These are phyloP conservation scores for Drosophila watanabei DNA, from an alignment of 1,140 invertebrate genomes.

Conservation along the genomic window DNA sequence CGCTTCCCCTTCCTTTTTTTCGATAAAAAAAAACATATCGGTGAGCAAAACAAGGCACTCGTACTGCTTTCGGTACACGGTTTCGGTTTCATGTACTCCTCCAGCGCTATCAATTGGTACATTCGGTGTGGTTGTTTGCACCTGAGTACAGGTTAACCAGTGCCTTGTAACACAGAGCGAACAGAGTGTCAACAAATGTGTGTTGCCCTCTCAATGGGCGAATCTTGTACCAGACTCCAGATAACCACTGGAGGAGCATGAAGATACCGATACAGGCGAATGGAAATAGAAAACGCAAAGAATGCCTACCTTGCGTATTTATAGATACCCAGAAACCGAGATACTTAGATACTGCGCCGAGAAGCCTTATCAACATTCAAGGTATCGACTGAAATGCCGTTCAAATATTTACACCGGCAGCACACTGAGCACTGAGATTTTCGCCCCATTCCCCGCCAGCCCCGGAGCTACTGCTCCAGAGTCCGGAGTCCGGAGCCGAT, in stretches of 20 bases:
- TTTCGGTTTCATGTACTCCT: constrained; percentile 54
- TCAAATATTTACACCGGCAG: constrained; percentile 74
- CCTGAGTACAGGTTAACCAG: constrained; percentile 16
- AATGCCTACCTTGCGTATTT: constrained; percentile 57
- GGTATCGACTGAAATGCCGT: constrained; percentile 74
- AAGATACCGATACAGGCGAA: constrained; percentile 22
- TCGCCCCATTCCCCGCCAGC: constrained; percentile 29
- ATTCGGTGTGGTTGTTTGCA: constrained; percentile 55
- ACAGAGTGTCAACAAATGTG: constrained; percentile 67
- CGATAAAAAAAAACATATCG: constrained; percentile 13
- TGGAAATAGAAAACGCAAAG: constrained; percentile 39
- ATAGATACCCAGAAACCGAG: constrained; percentile 51
- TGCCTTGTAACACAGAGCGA: constrained; percentile 53
- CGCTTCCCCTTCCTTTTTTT: background rate
- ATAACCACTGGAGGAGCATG: constrained; percentile 54
- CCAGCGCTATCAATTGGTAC: constrained; percentile 66
- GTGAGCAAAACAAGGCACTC: constrained; percentile 23
- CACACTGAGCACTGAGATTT: constrained; percentile 47
- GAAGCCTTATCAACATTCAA: constrained; percentile 56
- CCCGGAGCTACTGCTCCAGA: constrained; percentile 45
- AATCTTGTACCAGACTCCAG: constrained; percentile 67
- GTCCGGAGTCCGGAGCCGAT: constrained; percentile 24
- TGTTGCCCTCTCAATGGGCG: constrained; percentile 75
- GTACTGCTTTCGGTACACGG: constrained; percentile 29
- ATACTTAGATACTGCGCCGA: constrained; percentile 32